A percentile compares a stretch with the other conserved stretches of the same genome.
Evolutionary conservation across 2,113 vertebrate genomes (phyloP).

Genomic region (Narcine bancroftii): DNA sequence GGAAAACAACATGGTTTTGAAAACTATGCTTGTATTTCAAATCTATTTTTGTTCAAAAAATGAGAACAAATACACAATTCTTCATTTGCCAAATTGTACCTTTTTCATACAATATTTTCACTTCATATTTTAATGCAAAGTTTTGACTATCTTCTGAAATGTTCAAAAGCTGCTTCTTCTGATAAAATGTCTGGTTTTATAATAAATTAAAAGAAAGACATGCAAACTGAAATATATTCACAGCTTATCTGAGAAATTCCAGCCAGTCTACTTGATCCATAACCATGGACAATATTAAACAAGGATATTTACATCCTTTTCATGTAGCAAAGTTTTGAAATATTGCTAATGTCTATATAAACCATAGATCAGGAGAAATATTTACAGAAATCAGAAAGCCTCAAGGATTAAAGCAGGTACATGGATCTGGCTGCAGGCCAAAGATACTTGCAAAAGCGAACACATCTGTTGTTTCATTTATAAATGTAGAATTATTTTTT

Average conservation of each 20-base stretch:
- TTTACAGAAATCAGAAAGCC: neutral
- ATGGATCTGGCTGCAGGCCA: neutral
- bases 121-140: neutral
- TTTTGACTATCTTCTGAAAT: neutral
- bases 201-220: neutral
- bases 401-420: neutral
- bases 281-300: neutral
- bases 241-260: neutral
- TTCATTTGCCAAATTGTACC: neutral
- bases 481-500: neutral
- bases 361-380: neutral
- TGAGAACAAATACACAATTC: neutral
- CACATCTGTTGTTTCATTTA: neutral
- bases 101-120: neutral
- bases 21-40: neutral
- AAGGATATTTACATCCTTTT: neutral
- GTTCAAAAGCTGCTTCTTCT: neutral
- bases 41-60: neutral
- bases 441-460: neutral
- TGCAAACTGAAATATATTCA: neutral
- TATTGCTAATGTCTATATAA: neutral
- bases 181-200: neutral
- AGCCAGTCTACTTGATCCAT: neutral
- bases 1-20: neutral
- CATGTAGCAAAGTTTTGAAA: neutral